phyloP scores from a whole-genome alignment of 2,797 vertebrate species.

The Eupleurogrammus muticus region DNA sequence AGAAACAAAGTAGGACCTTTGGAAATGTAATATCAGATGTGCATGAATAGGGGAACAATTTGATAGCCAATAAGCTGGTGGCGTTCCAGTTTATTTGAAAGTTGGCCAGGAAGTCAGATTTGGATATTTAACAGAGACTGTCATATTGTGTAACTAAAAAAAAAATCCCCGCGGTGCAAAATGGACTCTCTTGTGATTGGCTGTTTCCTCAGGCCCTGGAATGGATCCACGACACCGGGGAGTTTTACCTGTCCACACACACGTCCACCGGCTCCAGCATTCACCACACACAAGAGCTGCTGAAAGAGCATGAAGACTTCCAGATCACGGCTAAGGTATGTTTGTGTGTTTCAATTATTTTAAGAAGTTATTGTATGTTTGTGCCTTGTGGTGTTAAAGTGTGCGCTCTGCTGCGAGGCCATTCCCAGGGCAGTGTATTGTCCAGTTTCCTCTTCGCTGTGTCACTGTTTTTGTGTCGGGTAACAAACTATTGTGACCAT shows the following conservation, averaged over 20 bases:
- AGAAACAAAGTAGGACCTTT: slow-evolving; percentile 15
- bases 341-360: background rate
- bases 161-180: slow-evolving; percentile 34
- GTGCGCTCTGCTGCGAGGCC: slow-evolving; percentile 63
- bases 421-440: slow-evolving; percentile 69
- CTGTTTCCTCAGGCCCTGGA: slow-evolving; percentile 90
- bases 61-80: background rate
- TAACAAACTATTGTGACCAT: slow-evolving; percentile 70
- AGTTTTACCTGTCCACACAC: slow-evolving; percentile 98
- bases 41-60: background rate
- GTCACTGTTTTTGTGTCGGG: slow-evolving; percentile 77
- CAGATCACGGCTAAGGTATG: slow-evolving; percentile 97
- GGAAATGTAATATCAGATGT: background rate
- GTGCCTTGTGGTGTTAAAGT: slow-evolving; percentile 4
- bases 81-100: background rate
- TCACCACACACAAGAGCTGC: slow-evolving; percentile 96
- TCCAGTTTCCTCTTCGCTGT: slow-evolving; percentile 66
- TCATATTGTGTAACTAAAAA: slow-evolving; percentile 25
- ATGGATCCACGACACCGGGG: slow-evolving; percentile 99
- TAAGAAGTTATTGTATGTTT: no score
- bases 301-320: slow-evolving; percentile 98
- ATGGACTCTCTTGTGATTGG: slow-evolving; percentile 40
- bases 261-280: slow-evolving; percentile 97
- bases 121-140: background rate
- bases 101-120: background rate